These are phyloP conservation scores for Acanthaster planci DNA, from an alignment of 35 echinoderm and acorn worm genomes.

Conservation along the genomic window DNA sequence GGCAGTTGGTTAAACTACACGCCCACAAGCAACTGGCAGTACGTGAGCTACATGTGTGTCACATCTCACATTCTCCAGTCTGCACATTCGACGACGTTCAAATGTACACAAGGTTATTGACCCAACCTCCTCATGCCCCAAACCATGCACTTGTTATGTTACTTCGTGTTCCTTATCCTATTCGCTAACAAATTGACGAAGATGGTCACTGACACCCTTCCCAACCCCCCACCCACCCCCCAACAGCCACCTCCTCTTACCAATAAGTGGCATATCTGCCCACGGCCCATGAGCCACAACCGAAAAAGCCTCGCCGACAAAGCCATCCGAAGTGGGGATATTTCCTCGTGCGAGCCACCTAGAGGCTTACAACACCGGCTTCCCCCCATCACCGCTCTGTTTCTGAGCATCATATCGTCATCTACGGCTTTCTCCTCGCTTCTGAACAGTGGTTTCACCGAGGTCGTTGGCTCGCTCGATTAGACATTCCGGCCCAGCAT, in stretches of 20 bases:
- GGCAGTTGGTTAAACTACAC: too few species aligned
- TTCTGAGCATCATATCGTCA: background rate
- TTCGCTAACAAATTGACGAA: too few species aligned
- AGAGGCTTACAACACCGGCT: background rate
- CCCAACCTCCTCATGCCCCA: too few species aligned
- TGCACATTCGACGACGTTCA: too few species aligned
- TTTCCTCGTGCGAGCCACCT: background rate
- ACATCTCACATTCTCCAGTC: too few species aligned
- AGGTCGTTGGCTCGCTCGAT: background rate
- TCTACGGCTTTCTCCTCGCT: too few species aligned
- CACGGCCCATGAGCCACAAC: background rate
- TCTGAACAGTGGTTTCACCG: background rate
- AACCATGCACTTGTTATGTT: too few species aligned
- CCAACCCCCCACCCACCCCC: background rate
- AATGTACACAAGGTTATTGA: too few species aligned
- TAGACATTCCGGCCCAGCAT: background rate
- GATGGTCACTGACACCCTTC: background rate
- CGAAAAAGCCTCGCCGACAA: background rate
- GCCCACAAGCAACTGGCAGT: too few species aligned
- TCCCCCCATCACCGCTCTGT: background rate
- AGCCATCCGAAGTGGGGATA: background rate
- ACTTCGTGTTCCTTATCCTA: too few species aligned
- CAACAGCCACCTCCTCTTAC: background rate
- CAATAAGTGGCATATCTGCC: conserved; percentile 16
- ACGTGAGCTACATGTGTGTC: too few species aligned